Evolutionary conservation across 1,140 invertebrate genomes (phyloP), one percentile per base, ranked within the genome.

Genomic region (Drosophila aff.): DNA sequence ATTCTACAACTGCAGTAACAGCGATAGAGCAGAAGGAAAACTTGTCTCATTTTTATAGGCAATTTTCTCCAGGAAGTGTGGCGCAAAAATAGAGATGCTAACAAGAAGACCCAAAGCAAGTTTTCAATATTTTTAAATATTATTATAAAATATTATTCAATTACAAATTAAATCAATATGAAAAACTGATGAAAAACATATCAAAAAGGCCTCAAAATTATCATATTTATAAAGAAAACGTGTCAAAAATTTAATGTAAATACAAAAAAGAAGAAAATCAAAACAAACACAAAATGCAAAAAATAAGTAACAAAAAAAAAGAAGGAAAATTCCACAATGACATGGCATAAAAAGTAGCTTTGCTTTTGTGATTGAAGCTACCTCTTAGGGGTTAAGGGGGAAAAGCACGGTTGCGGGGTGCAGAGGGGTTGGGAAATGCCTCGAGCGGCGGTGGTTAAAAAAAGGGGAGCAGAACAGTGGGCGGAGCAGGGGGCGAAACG

Each of bases 281-380:
- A 83, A 84, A 74, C 26, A 85, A 79, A 79, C 63, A 65, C 18
- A 21, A 65, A 11, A 21, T 21, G 21, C 23, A 10, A 10, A 46
- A 76, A 79, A 67, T 26, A 49, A 49, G 28, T 31, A 10, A 11
- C 28, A 26, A 2, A 9, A 8, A 10, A 18, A 44, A 41, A n/a
- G 2, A 6, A 41, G 4, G 1, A 69, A 76, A 89, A 83, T 83
- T 60, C 47, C 68, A 67, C 67, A 58, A 60, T 59, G 58, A 77
- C 58, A 77, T 67, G 79, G 64, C 79, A 82, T 82, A 82, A 77
- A 86, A 87, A 82, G 76, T 82, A 64, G 68, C 50, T 80, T 69
- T 82, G 50, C 75, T 71, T 55, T 71, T 75, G 69, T 81, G 79
- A 86, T 81, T 82, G 82, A 81, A 81, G 74, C 58, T 18, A 43